These are phyloP conservation scores for Ailuropoda melanoleuca DNA, from an alignment of 2,113 vertebrate genomes.

Conservation along the genomic window DNA sequence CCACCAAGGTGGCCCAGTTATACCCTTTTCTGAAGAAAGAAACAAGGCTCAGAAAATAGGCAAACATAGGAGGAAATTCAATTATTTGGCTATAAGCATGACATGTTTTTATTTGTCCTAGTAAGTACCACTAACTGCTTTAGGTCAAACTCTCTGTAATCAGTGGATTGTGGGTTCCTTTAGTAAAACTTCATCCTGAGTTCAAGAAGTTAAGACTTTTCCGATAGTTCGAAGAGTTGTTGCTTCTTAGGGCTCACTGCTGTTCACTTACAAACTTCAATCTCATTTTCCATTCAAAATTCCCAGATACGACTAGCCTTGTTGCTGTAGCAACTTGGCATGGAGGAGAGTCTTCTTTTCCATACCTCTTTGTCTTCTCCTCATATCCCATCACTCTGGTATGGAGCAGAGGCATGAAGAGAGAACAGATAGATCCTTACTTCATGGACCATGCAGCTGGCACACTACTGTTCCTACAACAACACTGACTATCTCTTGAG, in stretches of 20 bases:
- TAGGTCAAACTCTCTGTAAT: neutral
- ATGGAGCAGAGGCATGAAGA: neutral
- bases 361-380: accelerated
- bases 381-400: neutral
- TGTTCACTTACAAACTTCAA: neutral
- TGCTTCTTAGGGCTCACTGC: neutral
- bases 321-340: neutral
- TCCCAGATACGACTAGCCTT: neutral
- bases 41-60: neutral
- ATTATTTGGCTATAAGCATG: neutral
- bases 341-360: neutral
- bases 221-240: neutral
- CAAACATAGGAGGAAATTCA: neutral
- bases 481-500: neutral
- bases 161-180: neutral
- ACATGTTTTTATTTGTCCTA: neutral
- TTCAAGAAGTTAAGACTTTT: neutral
- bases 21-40: neutral
- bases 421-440: neutral
- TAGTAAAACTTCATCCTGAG: neutral
- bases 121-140: neutral
- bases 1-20: neutral
- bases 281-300: neutral
- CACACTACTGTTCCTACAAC: neutral
- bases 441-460: accelerated